phyloP scores from a whole-genome alignment of 2,888 invertebrate species.

The Dione juno region DNA sequence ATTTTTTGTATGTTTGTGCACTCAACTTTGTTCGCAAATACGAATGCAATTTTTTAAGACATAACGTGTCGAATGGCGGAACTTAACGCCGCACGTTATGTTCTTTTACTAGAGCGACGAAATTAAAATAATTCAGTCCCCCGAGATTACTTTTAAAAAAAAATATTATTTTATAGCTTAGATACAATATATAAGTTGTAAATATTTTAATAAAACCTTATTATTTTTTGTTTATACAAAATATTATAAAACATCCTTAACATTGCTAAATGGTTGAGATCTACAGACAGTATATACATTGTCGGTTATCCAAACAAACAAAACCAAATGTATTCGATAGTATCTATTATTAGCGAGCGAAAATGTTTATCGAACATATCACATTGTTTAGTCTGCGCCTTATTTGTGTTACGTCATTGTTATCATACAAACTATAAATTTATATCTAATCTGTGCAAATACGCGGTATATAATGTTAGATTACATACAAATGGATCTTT shows the following conservation, averaged over 20 bases:
- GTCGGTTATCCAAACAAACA: not conserved
- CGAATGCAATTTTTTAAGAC: too few relatives aligned
- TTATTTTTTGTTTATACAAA: too few relatives aligned
- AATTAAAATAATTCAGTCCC: too few relatives aligned
- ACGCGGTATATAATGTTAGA: not conserved
- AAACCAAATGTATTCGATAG: not conserved
- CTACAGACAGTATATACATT: not conserved
- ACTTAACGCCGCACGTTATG: too few relatives aligned
- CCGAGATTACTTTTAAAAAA: too few relatives aligned
- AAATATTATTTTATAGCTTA: too few relatives aligned
- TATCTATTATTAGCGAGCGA: not conserved
- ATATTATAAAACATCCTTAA: too few relatives aligned
- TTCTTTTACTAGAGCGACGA: not conserved
- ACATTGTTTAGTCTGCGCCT: not conserved
- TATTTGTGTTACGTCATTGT: constrained; percentile 8
- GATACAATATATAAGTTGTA: too few relatives aligned
- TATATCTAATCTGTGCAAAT: not conserved
- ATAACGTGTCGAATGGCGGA: too few relatives aligned
- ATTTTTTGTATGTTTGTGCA: not conserved
- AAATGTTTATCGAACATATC: constrained; percentile 10
- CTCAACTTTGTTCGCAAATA: too few relatives aligned
- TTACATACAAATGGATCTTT: not conserved
- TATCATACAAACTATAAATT: not conserved
- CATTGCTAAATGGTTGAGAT: not conserved
- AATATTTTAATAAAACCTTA: too few relatives aligned